Evolutionary conservation across 2,888 invertebrate species (phyloP), one percentile per base, ranked within the genome.

Genomic region (Achlya flavicornis): DNA sequence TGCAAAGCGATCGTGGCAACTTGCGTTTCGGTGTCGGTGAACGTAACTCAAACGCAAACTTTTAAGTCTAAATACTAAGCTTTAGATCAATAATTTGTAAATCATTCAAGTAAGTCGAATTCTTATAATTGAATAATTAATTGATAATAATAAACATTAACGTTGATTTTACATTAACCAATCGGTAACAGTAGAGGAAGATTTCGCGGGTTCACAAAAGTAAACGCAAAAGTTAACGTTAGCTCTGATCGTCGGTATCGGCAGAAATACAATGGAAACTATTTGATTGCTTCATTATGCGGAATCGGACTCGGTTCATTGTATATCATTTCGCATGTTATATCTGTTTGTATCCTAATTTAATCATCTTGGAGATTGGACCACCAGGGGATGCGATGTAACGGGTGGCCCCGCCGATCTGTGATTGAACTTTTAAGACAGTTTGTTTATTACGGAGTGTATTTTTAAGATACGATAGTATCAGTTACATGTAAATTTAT

Each of bases 261-360:
- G 76, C 69, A 69, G 76, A 76, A 78, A 75, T 85, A 87, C 88
- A 89, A 89, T 89, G 89, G 84, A 80, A 84, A 87, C 88, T 89
- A 90, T 91, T 90, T 90, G 91, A 93, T 93, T 92, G 92, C 88
- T 91, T 93, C 90, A 92, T 92, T 93, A 93, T 93, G 87, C 92
- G 81, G 78, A 85, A 86, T 86, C 84, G 86, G 87, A 83, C 83
- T 85, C 80, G 75, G 87, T 86, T 91, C 90, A 88, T 87, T 92
- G 92, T 91, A 90, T 93, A 91, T 91, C 91, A 92, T 93, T 93
- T 90, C 80, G 90, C 88, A 91, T 89, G 90, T 91, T 92, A 90
- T 91, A 89, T 92, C 88, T 85, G 89, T 85, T 87, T 80, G 89
- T 85, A 87, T 86, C 92, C 93, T 89, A 93, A 93, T 93, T 93